Conservation (phyloP, 2,888 invertebrate species). For the Machimus atricapillus region DNA sequence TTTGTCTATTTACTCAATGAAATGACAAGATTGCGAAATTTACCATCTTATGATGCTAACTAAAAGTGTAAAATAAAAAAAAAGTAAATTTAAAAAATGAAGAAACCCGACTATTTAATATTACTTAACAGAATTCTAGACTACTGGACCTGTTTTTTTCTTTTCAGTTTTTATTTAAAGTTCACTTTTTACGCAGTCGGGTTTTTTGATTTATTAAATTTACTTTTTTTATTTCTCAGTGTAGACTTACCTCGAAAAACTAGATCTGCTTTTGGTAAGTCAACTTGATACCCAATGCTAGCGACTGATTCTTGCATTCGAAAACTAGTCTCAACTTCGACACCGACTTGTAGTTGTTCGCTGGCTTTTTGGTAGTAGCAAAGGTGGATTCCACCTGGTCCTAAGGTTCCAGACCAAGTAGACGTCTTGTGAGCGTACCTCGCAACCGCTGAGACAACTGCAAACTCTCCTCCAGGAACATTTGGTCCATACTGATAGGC, state of each 20-base stretch:
- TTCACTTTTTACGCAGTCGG: no score
- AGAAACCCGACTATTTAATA: no score
- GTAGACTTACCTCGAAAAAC: conserved; percentile 81
- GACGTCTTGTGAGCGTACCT: conserved; percentile 67
- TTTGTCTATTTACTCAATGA: no score
- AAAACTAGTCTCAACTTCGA: conserved; percentile 92
- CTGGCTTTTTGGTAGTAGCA: conserved; percentile 95
- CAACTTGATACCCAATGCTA: conserved; percentile 92
- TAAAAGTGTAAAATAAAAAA: no score
- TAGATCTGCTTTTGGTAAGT: conserved; percentile 93
- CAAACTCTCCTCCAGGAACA: conserved; percentile 88
- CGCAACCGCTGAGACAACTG: conserved; percentile 85
- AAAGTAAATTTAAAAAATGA: no score
- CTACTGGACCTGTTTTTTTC: no score
- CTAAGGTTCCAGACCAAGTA: conserved; percentile 76
- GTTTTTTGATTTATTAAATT: no score
- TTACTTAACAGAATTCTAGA: no score
- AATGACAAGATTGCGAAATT: no score
- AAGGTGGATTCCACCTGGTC: conserved; percentile 81
- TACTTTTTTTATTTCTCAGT: no score
- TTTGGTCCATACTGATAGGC: conserved; percentile 91
- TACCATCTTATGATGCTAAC: no score
- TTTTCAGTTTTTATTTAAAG: no score
- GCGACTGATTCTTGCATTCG: conserved; percentile 90
- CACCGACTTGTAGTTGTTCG: conserved; percentile 88